A percentile compares a stretch with the other conserved stretches of the same genome.
Conservation (phyloP, 1,140 invertebrate genomes). For the Chironomus tepperi region DNA sequence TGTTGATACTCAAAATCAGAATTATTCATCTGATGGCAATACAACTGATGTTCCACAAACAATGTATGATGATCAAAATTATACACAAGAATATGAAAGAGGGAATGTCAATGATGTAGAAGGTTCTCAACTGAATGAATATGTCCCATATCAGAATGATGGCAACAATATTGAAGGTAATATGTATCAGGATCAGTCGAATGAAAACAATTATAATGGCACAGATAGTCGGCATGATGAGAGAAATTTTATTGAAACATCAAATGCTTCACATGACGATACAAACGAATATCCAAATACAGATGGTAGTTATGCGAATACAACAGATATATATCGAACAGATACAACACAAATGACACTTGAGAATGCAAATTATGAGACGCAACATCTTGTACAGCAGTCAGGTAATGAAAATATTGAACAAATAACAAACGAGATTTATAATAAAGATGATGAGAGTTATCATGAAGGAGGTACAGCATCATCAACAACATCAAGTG, state of each 20-base stretch:
- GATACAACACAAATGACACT: neutral
- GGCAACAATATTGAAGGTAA: neutral
- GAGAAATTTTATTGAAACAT: slow-evolving; percentile 16
- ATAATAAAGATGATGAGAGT: neutral
- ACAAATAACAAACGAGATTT: neutral
- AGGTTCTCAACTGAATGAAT: neutral
- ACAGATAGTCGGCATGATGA: neutral
- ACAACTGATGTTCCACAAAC: neutral
- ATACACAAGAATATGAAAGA: slow-evolving; percentile 9
- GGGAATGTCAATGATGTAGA: neutral
- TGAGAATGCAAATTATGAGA: slow-evolving; percentile 16
- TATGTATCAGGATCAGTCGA: neutral
- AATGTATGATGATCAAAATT: neutral
- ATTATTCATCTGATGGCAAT: neutral
- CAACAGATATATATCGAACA: neutral
- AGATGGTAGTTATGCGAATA: neutral
- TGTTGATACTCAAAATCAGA: neutral
- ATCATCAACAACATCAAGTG: neutral
- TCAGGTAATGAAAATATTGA: neutral
- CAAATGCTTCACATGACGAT: neutral
- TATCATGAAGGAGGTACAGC: neutral
- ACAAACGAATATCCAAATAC: neutral
- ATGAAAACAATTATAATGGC: neutral
- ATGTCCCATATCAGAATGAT: neutral
- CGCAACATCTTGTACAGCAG: neutral